phyloP scores from a whole-genome alignment of 2,113 vertebrate genomes.

The Tenrec ecaudatus region DNA sequence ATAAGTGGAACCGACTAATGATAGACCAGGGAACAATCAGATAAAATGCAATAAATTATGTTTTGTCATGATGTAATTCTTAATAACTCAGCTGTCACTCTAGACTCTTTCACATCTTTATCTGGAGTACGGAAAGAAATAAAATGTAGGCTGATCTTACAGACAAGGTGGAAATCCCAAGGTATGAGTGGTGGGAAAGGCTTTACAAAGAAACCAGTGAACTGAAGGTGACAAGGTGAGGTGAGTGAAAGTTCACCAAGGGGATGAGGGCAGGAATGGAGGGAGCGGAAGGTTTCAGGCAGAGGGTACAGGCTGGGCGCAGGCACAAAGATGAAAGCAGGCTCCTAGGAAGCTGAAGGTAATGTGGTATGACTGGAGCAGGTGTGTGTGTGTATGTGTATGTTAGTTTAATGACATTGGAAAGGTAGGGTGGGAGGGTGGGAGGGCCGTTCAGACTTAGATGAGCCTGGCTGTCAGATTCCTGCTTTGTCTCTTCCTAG shows the following conservation, averaged over 20 bases:
- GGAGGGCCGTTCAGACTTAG: no score
- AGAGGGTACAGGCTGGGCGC: background rate
- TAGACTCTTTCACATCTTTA: constrained; percentile 1
- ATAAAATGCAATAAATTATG: constrained; percentile 27
- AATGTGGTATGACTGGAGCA: no score
- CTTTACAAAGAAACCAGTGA: background rate
- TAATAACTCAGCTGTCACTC: constrained; percentile 63
- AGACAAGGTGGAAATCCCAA: constrained; percentile 21
- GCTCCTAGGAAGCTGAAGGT: background rate
- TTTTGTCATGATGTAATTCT: constrained; percentile 61
- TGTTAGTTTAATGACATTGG: background rate
- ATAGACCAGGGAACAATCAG: constrained; percentile 55
- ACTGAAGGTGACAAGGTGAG: background rate
- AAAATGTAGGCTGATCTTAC: constrained; percentile 12
- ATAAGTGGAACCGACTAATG: constrained; percentile 33
- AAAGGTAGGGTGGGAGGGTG: no score
- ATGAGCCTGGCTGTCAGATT: background rate
- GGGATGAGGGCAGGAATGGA: background rate
- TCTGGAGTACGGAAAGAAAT: constrained; percentile 43
- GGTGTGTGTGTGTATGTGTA: accelerated
- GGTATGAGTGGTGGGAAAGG: background rate
- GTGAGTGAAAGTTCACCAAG: background rate
- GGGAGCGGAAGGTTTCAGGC: background rate
- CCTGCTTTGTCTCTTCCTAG: background rate
- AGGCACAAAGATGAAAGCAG: background rate